phyloP scores from a whole-genome alignment of 2,113 vertebrate species.

The Corvus moneduloides region DNA sequence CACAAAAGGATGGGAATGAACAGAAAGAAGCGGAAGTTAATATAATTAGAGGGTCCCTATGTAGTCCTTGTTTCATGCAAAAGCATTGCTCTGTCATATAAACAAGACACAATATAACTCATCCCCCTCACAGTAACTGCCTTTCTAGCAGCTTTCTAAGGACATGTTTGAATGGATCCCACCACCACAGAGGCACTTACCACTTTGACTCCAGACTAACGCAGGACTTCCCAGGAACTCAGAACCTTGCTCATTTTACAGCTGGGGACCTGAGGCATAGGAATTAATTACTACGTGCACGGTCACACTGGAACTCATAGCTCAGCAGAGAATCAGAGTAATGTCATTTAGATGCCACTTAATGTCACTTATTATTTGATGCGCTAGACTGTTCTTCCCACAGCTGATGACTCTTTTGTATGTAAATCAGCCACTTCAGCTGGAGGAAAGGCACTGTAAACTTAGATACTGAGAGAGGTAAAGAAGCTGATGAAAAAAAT shows the following conservation, averaged over 20 bases:
- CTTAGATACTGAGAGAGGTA: not conserved
- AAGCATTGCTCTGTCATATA: not conserved
- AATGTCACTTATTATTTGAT: slow-evolving; percentile 55
- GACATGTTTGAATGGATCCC: not conserved
- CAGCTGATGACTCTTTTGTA: slow-evolving; percentile 47
- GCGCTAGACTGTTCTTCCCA: slow-evolving; percentile 20
- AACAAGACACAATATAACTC: not conserved
- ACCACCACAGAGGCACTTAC: not conserved
- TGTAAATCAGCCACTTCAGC: slow-evolving; percentile 19
- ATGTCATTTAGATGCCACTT: slow-evolving; percentile 47
- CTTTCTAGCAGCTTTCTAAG: not conserved
- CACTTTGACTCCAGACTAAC: not conserved
- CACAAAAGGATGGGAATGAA: not conserved
- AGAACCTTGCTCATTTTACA: not conserved
- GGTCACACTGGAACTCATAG: slow-evolving; percentile 24
- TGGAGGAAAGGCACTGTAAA: not conserved
- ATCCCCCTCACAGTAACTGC: not conserved
- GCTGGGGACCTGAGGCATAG: not conserved
- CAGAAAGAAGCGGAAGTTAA: not conserved
- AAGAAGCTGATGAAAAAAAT: not conserved
- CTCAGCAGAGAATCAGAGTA: slow-evolving; percentile 49
- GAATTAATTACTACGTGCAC: slow-evolving; percentile 31
- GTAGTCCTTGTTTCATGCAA: not conserved
- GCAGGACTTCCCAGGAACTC: not conserved
- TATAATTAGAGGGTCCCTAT: not conserved